Percentiles rank a stretch among this genome's conserved stretches.
Evolutionary conservation across 2,113 vertebrate species (phyloP).

Genomic region (Cavia porcellus): DNA sequence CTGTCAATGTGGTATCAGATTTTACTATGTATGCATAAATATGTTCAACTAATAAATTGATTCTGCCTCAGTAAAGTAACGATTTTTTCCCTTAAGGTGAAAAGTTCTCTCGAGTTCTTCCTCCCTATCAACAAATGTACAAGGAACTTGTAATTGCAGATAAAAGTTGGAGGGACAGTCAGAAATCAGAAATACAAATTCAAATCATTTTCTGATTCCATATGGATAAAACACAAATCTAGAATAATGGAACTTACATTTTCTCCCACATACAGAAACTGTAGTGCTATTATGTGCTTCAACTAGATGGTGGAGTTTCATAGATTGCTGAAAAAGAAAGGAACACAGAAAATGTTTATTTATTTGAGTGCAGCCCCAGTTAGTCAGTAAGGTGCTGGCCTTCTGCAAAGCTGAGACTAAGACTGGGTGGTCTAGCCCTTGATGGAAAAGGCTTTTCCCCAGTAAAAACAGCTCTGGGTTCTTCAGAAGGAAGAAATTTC

Average conservation of each 20-base stretch:
- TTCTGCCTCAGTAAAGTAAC: not conserved
- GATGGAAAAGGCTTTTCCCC: not conserved
- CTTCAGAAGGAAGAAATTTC: constrained; percentile 38
- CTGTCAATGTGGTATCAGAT: not conserved
- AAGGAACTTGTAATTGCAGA: not conserved
- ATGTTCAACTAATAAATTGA: not conserved
- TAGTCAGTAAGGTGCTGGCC: not conserved
- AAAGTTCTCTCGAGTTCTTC: constrained; percentile 7
- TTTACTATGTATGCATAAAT: not conserved
- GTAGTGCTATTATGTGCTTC: constrained; percentile 89
- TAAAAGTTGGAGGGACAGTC: not conserved
- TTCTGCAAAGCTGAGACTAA: constrained; percentile 5
- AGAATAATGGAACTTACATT: constrained; percentile 85
- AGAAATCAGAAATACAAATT: not conserved
- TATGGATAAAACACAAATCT: not conserved
- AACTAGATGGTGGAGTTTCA: constrained; percentile 90
- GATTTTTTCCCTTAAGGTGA: not conserved
- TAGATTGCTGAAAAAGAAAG: constrained; percentile 89
- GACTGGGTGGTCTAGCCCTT: not conserved
- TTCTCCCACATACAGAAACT: constrained; percentile 87
- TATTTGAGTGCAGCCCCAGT: not conserved
- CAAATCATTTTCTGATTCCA: constrained; percentile 33
- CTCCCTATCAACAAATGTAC: constrained; percentile 24
- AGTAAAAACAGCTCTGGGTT: not conserved
- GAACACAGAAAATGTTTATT: constrained; percentile 72